Evolutionary conservation across 2,113 vertebrate genomes (phyloP).

Genomic region (Ceyx melanurus): DNA sequence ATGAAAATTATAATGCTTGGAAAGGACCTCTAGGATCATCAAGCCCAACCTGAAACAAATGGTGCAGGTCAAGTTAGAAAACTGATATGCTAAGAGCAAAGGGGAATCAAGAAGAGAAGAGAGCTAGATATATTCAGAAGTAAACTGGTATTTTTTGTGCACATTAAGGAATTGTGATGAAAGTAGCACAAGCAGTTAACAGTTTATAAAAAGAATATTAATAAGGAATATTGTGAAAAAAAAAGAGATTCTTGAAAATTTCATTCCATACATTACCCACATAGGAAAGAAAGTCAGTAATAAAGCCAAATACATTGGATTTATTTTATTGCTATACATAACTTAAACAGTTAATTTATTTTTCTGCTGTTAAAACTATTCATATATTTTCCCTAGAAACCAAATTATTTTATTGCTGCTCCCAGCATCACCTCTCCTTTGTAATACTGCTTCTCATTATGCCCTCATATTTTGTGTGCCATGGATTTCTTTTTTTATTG

Average conservation of each 20-base stretch:
- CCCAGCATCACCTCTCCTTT: not conserved
- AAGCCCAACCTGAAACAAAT: too few relatives aligned
- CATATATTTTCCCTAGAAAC: not conserved
- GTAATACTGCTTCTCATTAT: not conserved
- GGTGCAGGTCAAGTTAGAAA: not conserved
- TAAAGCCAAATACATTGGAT: not conserved
- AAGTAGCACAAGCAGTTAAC: not conserved
- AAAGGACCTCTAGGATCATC: too few relatives aligned
- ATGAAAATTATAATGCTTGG: too few relatives aligned
- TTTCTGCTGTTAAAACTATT: not conserved
- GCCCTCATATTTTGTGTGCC: not conserved
- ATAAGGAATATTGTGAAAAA: not conserved
- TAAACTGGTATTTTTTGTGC: not conserved
- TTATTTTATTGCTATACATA: not conserved
- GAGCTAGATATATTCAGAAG: not conserved
- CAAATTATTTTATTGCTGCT: not conserved
- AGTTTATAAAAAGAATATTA: not conserved
- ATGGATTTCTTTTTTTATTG: not conserved
- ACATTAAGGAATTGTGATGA: not conserved
- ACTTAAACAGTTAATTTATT: not conserved
- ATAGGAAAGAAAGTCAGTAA: not conserved
- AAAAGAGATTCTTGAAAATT: not conserved
- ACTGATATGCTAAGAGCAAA: not conserved
- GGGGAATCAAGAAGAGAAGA: not conserved
- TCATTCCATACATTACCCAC: not conserved